Evolutionary conservation across 2,888 invertebrate genomes (phyloP), one percentile per base, ranked within the genome.

Genomic region (Rhagonycha fulva): DNA sequence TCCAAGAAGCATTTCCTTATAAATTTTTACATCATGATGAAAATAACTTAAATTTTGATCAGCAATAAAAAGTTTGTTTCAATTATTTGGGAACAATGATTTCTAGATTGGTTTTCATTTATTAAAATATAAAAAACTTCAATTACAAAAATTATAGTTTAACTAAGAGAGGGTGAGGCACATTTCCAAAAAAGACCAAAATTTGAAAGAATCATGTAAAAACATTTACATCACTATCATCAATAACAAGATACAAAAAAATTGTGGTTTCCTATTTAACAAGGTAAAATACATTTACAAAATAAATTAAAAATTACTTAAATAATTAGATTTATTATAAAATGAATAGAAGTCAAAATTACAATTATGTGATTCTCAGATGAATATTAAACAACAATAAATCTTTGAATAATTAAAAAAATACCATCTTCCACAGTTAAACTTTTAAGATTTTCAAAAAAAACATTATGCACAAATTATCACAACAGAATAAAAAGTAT

Each of bases 281-380:
- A 47, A 47, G 47, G n/a, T 47, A 47, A 47, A 47, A n/a, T 47
- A 47, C 47, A 47, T 47, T 47, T 47, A 47, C 47, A 47, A 47
- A 47, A 47, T 47, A 47, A 47, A 47, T 72, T 30, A 24, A 24
- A 14, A 14, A 66, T 24, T 60, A 69, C 32, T 70, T 66, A 69
- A 72, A 47, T 72, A 70, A 67, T 76, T 72, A 76, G 73, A 62
- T 76, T 76, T 76, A 76, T 76, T 74, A 76, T 76, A 73, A 76
- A 76, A 74, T 62, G 66, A 70, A 74, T 74, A 32, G 68, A 69
- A 60, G 47, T 47, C 47, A 9, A 7, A 47, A 47, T 47, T 74
- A 74, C 76, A 76, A 70, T 71, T 70, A 71, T 19, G 32, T 73
- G 47, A 66, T 19, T 62, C 9, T 60, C 47, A 67, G 74, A 73